Evolutionary conservation across 2,888 invertebrate species (phyloP).

Genomic region (Spilosoma lubricipeda): DNA sequence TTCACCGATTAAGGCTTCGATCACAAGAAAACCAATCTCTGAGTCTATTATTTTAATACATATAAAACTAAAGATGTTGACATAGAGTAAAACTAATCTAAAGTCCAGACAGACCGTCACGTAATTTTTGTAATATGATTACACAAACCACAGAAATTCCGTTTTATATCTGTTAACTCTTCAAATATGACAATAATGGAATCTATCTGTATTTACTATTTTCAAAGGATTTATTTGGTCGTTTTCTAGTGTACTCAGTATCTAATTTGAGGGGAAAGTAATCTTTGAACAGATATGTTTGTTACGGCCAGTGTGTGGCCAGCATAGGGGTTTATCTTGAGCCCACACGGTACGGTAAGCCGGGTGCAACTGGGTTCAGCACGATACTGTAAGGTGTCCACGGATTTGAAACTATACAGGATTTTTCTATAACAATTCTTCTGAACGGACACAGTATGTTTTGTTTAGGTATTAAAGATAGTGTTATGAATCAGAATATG

Average conservation of each 20-base stretch:
- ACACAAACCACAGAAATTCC: neutral
- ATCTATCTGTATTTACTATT: conserved; percentile 21
- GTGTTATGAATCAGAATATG: neutral
- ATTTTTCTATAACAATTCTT: neutral
- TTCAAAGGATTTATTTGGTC: conserved; percentile 22
- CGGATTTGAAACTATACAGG: conserved; percentile 8
- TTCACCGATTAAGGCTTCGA: too few relatives aligned
- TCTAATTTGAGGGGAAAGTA: conserved; percentile 39
- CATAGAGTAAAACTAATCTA: neutral
- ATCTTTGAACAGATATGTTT: conserved; percentile 32
- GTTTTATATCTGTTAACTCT: neutral
- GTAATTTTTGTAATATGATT: neutral
- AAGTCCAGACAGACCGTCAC: neutral
- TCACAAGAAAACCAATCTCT: neutral
- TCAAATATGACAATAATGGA: conserved; percentile 4
- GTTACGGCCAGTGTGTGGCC: conserved; percentile 43
- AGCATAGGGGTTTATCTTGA: conserved; percentile 53
- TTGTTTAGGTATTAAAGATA: neutral
- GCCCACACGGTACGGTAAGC: conserved; percentile 57
- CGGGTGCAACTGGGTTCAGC: conserved; percentile 57
- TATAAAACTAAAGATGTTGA: neutral
- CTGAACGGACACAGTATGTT: neutral
- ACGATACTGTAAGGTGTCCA: conserved; percentile 50
- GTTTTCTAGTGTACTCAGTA: conserved; percentile 27
- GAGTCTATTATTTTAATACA: neutral